Percentiles rank a stretch among this genome's conserved stretches.
phyloP scores from a whole-genome alignment of 2,797 vertebrate genomes.

The Myotis daubentonii region DNA sequence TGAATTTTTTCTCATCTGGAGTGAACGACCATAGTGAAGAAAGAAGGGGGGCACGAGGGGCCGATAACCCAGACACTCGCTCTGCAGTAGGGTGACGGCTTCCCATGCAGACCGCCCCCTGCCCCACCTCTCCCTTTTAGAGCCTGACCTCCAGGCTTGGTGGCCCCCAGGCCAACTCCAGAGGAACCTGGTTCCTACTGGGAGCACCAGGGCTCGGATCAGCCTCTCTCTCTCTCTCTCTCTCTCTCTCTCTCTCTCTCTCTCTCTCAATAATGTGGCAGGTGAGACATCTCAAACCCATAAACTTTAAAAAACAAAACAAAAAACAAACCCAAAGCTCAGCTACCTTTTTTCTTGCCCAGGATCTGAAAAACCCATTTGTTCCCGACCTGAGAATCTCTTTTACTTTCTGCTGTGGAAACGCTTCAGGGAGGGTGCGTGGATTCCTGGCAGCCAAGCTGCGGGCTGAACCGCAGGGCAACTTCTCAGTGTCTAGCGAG shows the following conservation, averaged over 20 bases:
- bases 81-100: too few relatives aligned
- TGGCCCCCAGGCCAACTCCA: neutral
- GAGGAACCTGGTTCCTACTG: neutral
- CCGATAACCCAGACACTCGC: neutral
- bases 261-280: neutral
- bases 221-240: neutral
- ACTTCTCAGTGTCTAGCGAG: neutral
- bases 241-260: too few relatives aligned
- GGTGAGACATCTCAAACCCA: neutral
- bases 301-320: neutral
- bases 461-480: neutral
- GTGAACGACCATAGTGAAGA: neutral
- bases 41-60: neutral
- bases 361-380: slow-evolving; percentile 51
- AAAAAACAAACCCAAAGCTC: neutral
- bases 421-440: neutral
- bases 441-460: slow-evolving; percentile 18
- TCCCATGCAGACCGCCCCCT: neutral
- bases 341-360: neutral
- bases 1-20: neutral
- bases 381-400: slow-evolving; percentile 39
- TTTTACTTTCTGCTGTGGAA: slow-evolving; percentile 61
- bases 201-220: neutral
- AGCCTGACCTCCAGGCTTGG: neutral
- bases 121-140: neutral